Base-by-base conservation (phyloP, 2,888 invertebrate genomes). In the Drosophila yooni region DNA sequence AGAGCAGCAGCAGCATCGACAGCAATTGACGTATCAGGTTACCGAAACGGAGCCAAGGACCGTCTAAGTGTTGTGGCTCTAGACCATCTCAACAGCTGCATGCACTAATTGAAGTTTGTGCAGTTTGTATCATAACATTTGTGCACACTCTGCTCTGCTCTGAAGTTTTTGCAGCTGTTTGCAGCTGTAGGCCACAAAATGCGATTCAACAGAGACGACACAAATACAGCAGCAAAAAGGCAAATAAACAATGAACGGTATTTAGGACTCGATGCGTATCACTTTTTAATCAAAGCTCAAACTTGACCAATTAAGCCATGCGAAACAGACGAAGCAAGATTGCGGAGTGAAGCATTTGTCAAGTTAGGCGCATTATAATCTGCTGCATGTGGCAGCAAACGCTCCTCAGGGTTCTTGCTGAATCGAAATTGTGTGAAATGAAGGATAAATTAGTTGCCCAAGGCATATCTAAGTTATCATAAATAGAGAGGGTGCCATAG, bases 21-120 rank as follows among this genome's bases (percentile, higher is more conserved):
- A 48, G 46, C 62, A 51, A 21, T 43, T 57, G 57, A 57, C 21
- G 61, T 52, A 46, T 60, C 53, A 53, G 70, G 52, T 56, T 38
- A 57, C 57, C 40, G 6, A 31, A 56, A 40, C 27, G 56, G 38
- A 52, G 8, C 21, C 46, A 57, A 70, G 71, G 38, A 60, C 27
- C 36, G 29, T 11, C 15, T 10, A 6, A 58, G 18, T 25, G 33
- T 31, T 33, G 21, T 34, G 43, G n/a, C 13, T 27, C 34, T 33
- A 48, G 18, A n/a, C 71, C 31, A 50, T 15, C 54, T 43, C 43
- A 50, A 46, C 68, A 70, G 73, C 62, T 63, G 82, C 63, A 88
- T 21, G 29, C 73, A 79, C 83, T 84, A 89, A 85, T 85, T 85
- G 84, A 85, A 88, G 86, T 88, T 83, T 83, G 84, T 56, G 61